Percentiles rank a stretch among this genome's conserved stretches.
These are phyloP conservation scores for Corythaeola cristata DNA, from an alignment of 2,113 vertebrate genomes.

Conservation along the genomic window DNA sequence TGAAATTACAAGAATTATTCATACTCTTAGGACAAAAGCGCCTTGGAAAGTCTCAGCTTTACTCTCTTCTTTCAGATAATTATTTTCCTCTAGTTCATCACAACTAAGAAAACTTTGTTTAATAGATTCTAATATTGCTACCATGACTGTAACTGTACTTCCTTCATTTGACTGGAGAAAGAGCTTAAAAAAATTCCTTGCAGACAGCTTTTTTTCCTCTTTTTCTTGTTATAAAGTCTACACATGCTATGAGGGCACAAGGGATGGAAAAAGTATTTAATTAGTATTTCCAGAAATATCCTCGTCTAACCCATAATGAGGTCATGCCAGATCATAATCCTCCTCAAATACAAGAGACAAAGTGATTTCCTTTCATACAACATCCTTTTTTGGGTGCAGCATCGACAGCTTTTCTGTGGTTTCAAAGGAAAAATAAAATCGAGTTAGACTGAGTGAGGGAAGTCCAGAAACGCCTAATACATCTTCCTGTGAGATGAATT, in stretches of 20 bases:
- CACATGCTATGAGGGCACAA: conserved; percentile 53
- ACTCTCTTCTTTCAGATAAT: conserved; percentile 26
- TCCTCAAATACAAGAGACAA: conserved; percentile 66
- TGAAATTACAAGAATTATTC: background rate
- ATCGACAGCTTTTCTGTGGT: conserved; percentile 25
- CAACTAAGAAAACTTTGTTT: conserved; percentile 39
- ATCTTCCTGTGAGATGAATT: conserved; percentile 9
- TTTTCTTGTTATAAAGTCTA: conserved; percentile 58
- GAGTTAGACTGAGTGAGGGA: background rate
- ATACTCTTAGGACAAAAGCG: background rate
- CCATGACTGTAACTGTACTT: conserved; percentile 46
- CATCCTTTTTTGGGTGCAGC: conserved; percentile 55
- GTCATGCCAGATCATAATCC: conserved; percentile 69
- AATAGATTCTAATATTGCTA: conserved; percentile 50
- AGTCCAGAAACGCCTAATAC: conserved; percentile 41
- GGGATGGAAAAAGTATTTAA: conserved; percentile 72
- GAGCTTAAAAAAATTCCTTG: conserved; percentile 38
- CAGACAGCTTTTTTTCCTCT: conserved; percentile 1
- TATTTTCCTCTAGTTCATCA: conserved; percentile 10
- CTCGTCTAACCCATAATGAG: conserved; percentile 69
- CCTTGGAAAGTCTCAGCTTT: background rate
- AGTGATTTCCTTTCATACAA: conserved; percentile 64
- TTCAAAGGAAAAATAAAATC: conserved; percentile 41
- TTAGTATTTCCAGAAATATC: conserved; percentile 76
- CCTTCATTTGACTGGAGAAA: background rate